Evolutionary conservation across 2,888 invertebrate genomes (phyloP), one percentile per base, ranked within the genome.

Genomic region (Lottia gigantea): DNA sequence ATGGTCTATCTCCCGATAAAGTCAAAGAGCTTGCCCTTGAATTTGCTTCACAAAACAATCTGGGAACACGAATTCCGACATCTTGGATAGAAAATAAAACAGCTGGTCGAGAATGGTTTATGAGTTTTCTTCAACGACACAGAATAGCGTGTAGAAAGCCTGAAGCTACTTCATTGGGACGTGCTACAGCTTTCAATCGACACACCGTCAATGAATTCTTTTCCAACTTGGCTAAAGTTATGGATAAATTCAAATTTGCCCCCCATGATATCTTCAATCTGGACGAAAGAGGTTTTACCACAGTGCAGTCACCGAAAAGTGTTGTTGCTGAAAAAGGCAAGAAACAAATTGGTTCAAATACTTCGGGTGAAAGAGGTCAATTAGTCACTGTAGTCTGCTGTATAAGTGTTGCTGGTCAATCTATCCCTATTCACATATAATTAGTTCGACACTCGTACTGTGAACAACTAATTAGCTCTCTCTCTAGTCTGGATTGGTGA

Each of bases 311-410:
- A 2, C 65, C 62, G 11, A 15, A 55, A 4, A 64, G 47, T 16
- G 19, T 70, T 7, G 49, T 66, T 1, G 63, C 66, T 46, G 45
- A 66, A 11, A 45, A 47, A 14, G 67, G 69, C n/a, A 12, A 15
- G 15, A 63, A 47, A 19, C 69, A 72, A 26, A 61, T 72, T 62
- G 72, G 69, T 1, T 69, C 68, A 8, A 14, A 65, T 7, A 65
- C 71, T 11, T 73, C 73, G 25, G 70, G 64, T 40, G 74, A 76
- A 65, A 45, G 68, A 16, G 71, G 73, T 2, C 11, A 46, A 26
- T 68, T 68, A 1, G 66, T 74, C 14, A 72, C 73, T 19, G 46
- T 68, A 16, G 66, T 66, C 25, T 26, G 45, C 23, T 64, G 65
- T 31, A 63, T 71, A 11, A 69, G 69, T 62, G 75, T 71, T 8